Evolutionary conservation across 2,888 invertebrate species (phyloP).

Genomic region (Drosophila mulleri): DNA sequence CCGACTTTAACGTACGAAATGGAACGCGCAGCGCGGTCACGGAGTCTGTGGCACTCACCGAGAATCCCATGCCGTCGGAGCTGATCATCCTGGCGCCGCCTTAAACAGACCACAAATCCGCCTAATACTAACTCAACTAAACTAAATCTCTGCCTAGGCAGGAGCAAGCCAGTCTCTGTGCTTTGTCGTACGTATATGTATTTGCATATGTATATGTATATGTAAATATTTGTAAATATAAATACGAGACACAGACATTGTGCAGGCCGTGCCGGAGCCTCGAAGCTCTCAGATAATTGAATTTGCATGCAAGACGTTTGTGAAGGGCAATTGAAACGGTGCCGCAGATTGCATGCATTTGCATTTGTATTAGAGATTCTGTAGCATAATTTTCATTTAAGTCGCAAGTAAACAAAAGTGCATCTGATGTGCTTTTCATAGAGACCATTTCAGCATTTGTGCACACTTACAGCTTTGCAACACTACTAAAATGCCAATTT

Average conservation of each 20-base stretch:
- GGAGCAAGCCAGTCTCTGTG: slow-evolving; percentile 2
- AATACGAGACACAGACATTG: not conserved
- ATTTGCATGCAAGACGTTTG: slow-evolving; percentile 32
- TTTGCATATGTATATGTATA: not conserved
- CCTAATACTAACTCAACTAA: slow-evolving; percentile 14
- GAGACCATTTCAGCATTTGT: slow-evolving; percentile 29
- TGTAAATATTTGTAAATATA: not conserved
- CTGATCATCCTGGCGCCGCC: slow-evolving; percentile 83
- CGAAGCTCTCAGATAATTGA: slow-evolving; percentile 19
- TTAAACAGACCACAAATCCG: slow-evolving; percentile 67
- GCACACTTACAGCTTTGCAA: slow-evolving; percentile 66
- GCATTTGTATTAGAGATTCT: slow-evolving; percentile 18
- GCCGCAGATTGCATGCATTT: slow-evolving; percentile 35
- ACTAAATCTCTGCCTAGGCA: not conserved
- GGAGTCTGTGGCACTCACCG: slow-evolving; percentile 83
- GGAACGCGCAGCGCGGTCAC: slow-evolving; percentile 76
- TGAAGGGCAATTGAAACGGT: not conserved
- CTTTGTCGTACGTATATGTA: not conserved
- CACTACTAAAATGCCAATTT: slow-evolving; percentile 52
- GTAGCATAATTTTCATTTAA: slow-evolving; percentile 20
- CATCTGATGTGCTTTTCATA: slow-evolving; percentile 20
- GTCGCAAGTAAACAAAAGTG: slow-evolving; percentile 10
- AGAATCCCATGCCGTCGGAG: slow-evolving; percentile 83
- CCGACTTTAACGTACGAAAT: slow-evolving; percentile 63
- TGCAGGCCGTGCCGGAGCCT: slow-evolving; percentile 2